Evolutionary conservation across 2,888 invertebrate species (phyloP).

Genomic region (Megastigmus dorsalis): DNA sequence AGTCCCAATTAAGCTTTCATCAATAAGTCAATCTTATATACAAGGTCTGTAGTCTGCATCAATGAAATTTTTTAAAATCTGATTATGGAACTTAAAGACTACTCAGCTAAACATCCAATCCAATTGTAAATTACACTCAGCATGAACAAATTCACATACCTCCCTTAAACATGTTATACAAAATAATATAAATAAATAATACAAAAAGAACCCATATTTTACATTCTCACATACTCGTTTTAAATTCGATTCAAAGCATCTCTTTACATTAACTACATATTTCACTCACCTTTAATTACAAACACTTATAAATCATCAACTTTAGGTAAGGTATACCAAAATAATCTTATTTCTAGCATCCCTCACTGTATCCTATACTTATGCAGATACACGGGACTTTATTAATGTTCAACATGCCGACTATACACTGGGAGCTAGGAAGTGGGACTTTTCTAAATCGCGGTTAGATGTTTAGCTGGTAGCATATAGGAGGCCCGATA

Average conservation of each 20-base stretch:
- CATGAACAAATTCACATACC: no score
- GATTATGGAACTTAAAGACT: background rate
- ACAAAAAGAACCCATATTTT: background rate
- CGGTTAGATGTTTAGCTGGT: background rate
- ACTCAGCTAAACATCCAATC: no score
- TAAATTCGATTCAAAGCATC: background rate
- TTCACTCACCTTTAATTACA: background rate
- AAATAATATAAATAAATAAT: no score
- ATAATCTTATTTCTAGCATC: background rate
- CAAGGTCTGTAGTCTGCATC: background rate
- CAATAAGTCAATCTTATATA: conserved; percentile 13
- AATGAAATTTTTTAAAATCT: background rate
- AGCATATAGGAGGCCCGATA: background rate
- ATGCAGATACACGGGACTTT: background rate
- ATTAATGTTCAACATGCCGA: conserved; percentile 27
- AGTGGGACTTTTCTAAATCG: no score
- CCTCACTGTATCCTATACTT: background rate
- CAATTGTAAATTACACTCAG: no score
- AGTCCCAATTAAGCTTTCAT: no score
- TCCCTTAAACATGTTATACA: no score
- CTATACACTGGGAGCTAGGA: background rate
- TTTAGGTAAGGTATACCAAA: no score
- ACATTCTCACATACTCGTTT: no score
- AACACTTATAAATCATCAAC: background rate
- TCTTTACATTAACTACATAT: background rate